These are phyloP conservation scores for Brachionus rotundiformis DNA, from an alignment of 1,140 invertebrate genomes.

Conservation along the genomic window DNA sequence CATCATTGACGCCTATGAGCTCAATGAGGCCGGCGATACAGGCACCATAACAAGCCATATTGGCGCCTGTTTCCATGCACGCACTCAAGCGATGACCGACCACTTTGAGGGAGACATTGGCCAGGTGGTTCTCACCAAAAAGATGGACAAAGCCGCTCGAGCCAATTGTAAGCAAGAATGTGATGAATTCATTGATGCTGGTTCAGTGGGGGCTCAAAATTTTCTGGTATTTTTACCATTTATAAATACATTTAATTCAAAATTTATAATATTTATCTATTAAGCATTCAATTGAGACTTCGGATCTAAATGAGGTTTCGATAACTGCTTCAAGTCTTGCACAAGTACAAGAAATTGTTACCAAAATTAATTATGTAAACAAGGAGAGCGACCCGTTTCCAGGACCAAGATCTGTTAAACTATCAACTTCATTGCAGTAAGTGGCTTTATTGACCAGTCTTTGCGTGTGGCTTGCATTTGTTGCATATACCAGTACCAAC, in stretches of 20 bases:
- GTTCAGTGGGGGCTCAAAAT: background rate
- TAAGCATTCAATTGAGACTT: background rate
- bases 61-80: constrained; percentile 46
- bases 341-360: background rate
- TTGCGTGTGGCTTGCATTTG: background rate
- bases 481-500: no score
- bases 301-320: background rate
- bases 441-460: background rate
- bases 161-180: constrained; percentile 9
- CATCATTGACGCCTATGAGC: constrained; percentile 49
- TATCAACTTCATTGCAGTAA: constrained; percentile 3
- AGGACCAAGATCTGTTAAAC: background rate
- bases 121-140: background rate
- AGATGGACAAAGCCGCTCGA: background rate
- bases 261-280: background rate
- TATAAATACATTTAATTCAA: no score
- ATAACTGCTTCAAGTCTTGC: background rate
- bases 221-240: constrained; percentile 6
- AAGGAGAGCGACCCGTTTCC: background rate
- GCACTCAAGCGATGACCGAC: constrained; percentile 33
- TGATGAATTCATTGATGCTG: constrained; percentile 9
- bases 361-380: background rate
- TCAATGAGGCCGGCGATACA: background rate
- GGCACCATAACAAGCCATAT: background rate
- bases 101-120: constrained; percentile 45